phyloP scores from a whole-genome alignment of 2,888 invertebrate species.

The Drosophila putrida region DNA sequence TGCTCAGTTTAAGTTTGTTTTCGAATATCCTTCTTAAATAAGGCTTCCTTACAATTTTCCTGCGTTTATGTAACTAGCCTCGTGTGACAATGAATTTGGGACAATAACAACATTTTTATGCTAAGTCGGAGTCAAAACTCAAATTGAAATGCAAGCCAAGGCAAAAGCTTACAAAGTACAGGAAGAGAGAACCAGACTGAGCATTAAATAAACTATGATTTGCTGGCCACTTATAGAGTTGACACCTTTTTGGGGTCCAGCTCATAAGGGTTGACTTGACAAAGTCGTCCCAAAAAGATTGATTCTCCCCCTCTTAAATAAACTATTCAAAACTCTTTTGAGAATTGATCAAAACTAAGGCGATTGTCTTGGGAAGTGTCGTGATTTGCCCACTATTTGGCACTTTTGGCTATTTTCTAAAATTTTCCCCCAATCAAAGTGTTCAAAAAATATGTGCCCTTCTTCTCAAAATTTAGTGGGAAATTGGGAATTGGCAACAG shows the following conservation, averaged over 20 bases:
- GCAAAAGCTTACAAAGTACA: neutral
- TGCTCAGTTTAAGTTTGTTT: too few species aligned
- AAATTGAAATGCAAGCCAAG: slow-evolving; percentile 63
- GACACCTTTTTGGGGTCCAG: slow-evolving; percentile 1
- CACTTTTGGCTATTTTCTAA: slow-evolving; percentile 8
- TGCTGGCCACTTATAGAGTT: slow-evolving; percentile 13
- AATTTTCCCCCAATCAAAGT: slow-evolving; percentile 4
- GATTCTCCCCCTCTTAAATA: neutral
- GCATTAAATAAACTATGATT: slow-evolving; percentile 18
- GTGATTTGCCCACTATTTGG: slow-evolving; percentile 1
- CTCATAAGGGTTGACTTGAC: slow-evolving; percentile 2
- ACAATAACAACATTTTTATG: slow-evolving; percentile 58
- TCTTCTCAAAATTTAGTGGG: neutral
- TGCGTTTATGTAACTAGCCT: neutral
- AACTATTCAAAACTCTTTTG: slow-evolving; percentile 18
- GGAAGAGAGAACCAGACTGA: neutral
- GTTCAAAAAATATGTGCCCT: neutral
- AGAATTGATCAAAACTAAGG: neutral
- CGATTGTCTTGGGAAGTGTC: neutral
- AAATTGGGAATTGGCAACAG: slow-evolving; percentile 5
- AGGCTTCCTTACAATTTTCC: too few species aligned
- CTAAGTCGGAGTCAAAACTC: slow-evolving; percentile 49
- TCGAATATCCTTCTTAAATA: too few species aligned
- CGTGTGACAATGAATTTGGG: slow-evolving; percentile 31
- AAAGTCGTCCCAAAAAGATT: neutral